phyloP scores from a whole-genome alignment of 92 coral and sea anemone genomes.

The Paramuricea clavata region DNA sequence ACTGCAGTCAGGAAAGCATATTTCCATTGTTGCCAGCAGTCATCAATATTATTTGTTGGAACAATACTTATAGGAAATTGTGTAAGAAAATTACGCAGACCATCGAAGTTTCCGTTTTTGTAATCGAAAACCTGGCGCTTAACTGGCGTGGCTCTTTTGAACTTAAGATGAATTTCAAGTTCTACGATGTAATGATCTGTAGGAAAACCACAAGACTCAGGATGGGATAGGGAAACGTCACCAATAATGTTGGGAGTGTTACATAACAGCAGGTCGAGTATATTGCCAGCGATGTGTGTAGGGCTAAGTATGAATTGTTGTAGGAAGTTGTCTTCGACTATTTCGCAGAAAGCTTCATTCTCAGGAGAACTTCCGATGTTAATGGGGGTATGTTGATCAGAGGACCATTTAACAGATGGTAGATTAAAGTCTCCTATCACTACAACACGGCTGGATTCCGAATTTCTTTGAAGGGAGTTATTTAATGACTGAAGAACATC shows the following conservation, averaged over 20 bases:
- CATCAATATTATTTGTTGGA: slow-evolving; percentile 38
- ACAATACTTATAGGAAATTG: slow-evolving; percentile 35
- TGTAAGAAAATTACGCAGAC: slow-evolving; percentile 31
- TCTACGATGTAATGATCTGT: slow-evolving; percentile 62
- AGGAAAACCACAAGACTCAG: slow-evolving; percentile 47
- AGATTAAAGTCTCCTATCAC: slow-evolving; percentile 32
- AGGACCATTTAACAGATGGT: slow-evolving; percentile 57
- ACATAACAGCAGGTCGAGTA: background rate
- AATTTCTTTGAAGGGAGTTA: slow-evolving; percentile 38
- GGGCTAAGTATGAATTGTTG: slow-evolving; percentile 38
- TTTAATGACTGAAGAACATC: slow-evolving; percentile 36
- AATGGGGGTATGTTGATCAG: slow-evolving; percentile 33
- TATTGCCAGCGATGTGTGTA: slow-evolving; percentile 64
- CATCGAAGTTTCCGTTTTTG: slow-evolving; percentile 61
- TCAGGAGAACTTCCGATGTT: slow-evolving; percentile 49
- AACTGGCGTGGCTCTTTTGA: slow-evolving; percentile 40
- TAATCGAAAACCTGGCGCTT: slow-evolving; percentile 53
- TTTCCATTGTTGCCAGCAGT: slow-evolving; percentile 62
- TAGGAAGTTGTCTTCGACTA: slow-evolving; percentile 54
- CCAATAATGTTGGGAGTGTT: slow-evolving; percentile 46
- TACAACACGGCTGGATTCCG: slow-evolving; percentile 53
- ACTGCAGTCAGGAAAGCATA: slow-evolving; percentile 42
- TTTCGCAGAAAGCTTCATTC: slow-evolving; percentile 41
- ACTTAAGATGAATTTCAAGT: slow-evolving; percentile 38
- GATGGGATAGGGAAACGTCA: slow-evolving; percentile 49